These are phyloP conservation scores for Meteorus cinctellus DNA, from an alignment of 2,888 invertebrate genomes.

Conservation along the genomic window DNA sequence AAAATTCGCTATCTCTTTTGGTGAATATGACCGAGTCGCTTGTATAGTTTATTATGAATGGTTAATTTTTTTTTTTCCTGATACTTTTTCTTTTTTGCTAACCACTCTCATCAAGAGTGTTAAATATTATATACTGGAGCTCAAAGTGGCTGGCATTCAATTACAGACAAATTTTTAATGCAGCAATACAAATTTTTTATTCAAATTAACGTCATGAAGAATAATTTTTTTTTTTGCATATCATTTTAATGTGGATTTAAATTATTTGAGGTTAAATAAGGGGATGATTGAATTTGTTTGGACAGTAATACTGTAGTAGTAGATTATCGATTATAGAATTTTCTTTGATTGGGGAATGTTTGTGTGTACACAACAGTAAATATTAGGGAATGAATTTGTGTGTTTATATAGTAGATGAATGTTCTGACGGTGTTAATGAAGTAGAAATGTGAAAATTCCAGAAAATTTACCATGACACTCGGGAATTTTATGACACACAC, in stretches of 20 bases:
- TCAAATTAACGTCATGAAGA: too few species aligned
- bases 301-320: background rate
- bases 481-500: slow-evolving; percentile 42
- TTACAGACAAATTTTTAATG: too few species aligned
- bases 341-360: background rate
- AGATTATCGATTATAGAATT: background rate
- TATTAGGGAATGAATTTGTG: too few species aligned
- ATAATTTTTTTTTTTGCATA: too few species aligned
- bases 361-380: background rate
- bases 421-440: slow-evolving; percentile 54
- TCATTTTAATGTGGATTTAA: too few species aligned
- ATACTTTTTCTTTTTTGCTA: background rate
- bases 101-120: too few species aligned
- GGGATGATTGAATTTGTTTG: background rate
- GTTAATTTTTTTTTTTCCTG: background rate
- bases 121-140: too few species aligned
- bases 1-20: background rate
- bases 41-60: background rate
- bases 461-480: slow-evolving; percentile 41
- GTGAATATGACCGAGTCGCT: background rate
- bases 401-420: background rate
- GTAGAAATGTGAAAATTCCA: slow-evolving; percentile 50
- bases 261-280: too few species aligned
- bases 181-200: too few species aligned
- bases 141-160: too few species aligned